Percentiles rank a stretch among this genome's conserved stretches.
Evolutionary conservation across 1,140 invertebrate genomes (phyloP).

Genomic region (Ceratoteleas bidentatus): DNA sequence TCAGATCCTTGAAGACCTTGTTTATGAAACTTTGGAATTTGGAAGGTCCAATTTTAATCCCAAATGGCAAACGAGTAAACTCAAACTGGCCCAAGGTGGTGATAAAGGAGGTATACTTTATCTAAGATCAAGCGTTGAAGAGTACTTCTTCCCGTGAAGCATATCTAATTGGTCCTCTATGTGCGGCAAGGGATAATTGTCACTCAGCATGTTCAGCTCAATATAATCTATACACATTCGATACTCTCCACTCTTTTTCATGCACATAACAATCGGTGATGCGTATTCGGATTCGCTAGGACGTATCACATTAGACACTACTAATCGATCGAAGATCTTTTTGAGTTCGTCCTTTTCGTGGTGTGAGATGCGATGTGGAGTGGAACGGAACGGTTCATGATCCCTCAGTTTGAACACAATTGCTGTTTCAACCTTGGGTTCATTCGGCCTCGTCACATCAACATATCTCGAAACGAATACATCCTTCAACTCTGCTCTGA

Average conservation of each 20-base stretch:
- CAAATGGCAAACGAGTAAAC: background rate
- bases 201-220: background rate
- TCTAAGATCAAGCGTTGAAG: background rate
- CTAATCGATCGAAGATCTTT: background rate
- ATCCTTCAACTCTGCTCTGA: background rate
- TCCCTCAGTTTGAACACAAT: background rate
- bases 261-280: background rate
- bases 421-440: background rate
- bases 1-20: conserved; percentile 41
- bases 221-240: background rate
- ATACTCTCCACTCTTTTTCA: background rate
- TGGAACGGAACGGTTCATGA: background rate
- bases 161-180: background rate
- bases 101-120: background rate
- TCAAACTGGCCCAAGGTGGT: background rate
- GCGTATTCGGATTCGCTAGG: background rate
- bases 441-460: background rate
- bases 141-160: background rate
- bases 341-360: background rate
- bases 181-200: background rate
- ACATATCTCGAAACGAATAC: background rate
- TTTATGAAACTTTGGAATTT: background rate
- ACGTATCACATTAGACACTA: background rate
- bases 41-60: background rate
- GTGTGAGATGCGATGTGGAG: background rate